A percentile compares a stretch with the other conserved stretches of the same genome.
Conservation (phyloP, 2,888 invertebrate genomes). For the Ametastegia equiseti region DNA sequence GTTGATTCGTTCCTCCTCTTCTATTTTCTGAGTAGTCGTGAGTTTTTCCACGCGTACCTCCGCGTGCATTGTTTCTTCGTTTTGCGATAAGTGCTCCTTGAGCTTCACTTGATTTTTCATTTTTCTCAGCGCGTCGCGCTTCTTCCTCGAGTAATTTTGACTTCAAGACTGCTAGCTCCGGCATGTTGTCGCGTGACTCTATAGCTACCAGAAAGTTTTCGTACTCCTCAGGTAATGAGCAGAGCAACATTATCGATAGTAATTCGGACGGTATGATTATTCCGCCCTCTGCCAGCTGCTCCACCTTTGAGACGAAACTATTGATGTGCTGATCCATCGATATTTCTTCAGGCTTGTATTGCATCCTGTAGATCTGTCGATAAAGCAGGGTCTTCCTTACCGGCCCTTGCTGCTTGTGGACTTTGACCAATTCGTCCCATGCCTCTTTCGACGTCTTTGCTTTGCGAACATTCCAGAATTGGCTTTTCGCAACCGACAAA, state of each 20-base stretch:
- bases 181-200: constrained; percentile 51
- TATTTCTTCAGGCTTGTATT: constrained; percentile 43
- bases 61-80: not conserved
- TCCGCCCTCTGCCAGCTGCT: constrained; percentile 55
- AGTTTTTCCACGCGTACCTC: too few relatives aligned
- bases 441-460: constrained; percentile 39
- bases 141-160: constrained; percentile 52
- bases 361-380: constrained; percentile 55
- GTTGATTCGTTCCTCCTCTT: too few relatives aligned
- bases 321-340: constrained; percentile 54
- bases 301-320: constrained; percentile 52
- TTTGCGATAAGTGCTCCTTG: not conserved
- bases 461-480: constrained; percentile 33
- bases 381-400: constrained; percentile 56
- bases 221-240: constrained; percentile 54
- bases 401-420: constrained; percentile 54
- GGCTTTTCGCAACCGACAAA: constrained; percentile 48
- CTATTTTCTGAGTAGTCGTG: too few relatives aligned
- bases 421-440: constrained; percentile 47
- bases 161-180: constrained; percentile 50
- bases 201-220: constrained; percentile 51
- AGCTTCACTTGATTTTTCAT: not conserved
- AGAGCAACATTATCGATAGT: constrained; percentile 56
- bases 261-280: constrained; percentile 56
- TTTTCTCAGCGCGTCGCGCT: constrained; percentile 36